Conservation (phyloP, 2,888 invertebrate species). For the Pseudococcus viburni region DNA sequence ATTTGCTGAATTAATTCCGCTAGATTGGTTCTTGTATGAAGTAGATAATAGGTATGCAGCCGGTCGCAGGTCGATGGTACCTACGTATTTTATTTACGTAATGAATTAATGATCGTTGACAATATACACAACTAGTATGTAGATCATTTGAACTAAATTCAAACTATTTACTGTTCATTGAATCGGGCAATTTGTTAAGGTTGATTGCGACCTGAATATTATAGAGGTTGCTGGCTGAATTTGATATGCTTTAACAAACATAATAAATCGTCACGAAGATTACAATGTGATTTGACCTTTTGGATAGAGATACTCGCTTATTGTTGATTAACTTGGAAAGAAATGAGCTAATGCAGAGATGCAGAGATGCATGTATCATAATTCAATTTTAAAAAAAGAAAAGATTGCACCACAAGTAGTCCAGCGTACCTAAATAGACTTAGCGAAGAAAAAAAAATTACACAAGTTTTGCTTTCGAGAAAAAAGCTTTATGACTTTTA, state of each 20-base stretch:
- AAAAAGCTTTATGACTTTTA: no score
- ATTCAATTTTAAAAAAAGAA: no score
- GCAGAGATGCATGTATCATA: no score
- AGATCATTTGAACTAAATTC: slow-evolving; percentile 18
- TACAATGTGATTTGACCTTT: no score
- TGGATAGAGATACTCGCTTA: no score
- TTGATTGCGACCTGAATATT: slow-evolving; percentile 20
- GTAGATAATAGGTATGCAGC: background rate
- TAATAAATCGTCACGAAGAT: background rate
- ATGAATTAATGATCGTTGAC: slow-evolving; percentile 39
- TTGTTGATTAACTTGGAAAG: no score
- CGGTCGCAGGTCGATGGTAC: background rate
- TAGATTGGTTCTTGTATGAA: slow-evolving; percentile 16
- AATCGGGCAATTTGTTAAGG: slow-evolving; percentile 37
- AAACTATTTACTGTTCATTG: slow-evolving; percentile 33
- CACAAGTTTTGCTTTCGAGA: no score
- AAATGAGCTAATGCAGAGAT: no score
- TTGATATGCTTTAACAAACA: slow-evolving; percentile 15
- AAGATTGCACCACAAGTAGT: no score
- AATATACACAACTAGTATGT: background rate
- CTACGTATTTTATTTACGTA: slow-evolving; percentile 41
- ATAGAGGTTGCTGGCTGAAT: background rate
- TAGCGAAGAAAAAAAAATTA: no score
- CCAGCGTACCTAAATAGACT: no score
- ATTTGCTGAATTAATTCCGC: slow-evolving; percentile 17